Base-by-base conservation (phyloP, 1,140 invertebrate genomes). In the Papilio glaucus region DNA sequence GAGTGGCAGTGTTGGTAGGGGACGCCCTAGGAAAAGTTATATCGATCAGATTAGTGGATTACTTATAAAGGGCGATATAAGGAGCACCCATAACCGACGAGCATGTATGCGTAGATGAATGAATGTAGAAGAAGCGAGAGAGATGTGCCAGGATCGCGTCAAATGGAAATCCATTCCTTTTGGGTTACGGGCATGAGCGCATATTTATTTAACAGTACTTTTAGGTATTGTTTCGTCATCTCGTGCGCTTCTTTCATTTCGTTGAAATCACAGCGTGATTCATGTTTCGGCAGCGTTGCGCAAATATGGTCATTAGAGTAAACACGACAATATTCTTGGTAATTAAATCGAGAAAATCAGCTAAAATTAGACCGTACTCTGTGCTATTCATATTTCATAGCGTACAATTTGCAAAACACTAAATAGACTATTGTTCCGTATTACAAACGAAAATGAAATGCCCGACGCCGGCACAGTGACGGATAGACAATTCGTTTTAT, bases 381-480 rank as follows among this genome's bases (percentile, higher is more conserved):
- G 42, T 77, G 78, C 77, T 80, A 80, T 81, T 78, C 79, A 81
- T 79, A 84, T 82, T 85, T 83, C 77, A 84, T 78, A 79, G 78
- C 82, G 79, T 75, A 85, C 76, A 84, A 81, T 86, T 87, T 82
- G 78, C 80, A 85, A 83, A 88, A 85, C 79, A 65, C 77, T 88
- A 84, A 90, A 90, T 84, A 77, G 84, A 74, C 84, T 77, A 87
- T 87, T 87, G 84, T 87, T 84, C 81, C 76, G 79, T 76, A 81
- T 82, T 78, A 77, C 72, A 80, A 78, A 82, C 76, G 81, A 83
- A 84, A 81, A 84, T 77, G 77, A 86, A 82, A 83, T 77, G 77
- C 73, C 77, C 74, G 77, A 78, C 80, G 75, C 75, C 77, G 78
- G 82, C 80, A 72, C 73, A 79, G 72, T 79, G 80, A 88, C 87